Evolutionary conservation across 2,888 invertebrate species (phyloP), one percentile per base, ranked within the genome.

Genomic region (Eupithecia subumbrata): DNA sequence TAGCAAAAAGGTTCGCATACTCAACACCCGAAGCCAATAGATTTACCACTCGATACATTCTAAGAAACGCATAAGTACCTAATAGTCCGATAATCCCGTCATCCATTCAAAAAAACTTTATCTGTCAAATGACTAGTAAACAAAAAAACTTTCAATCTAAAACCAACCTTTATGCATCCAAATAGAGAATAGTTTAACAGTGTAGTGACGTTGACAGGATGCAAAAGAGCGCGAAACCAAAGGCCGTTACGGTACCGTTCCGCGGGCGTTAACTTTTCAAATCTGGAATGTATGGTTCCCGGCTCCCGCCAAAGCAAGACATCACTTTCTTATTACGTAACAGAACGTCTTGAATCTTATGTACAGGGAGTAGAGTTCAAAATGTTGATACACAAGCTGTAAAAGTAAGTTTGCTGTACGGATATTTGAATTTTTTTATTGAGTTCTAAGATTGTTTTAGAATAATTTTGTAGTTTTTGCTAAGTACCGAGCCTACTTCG

Each of bases 231-330:
- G 69, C 70, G 66, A 76, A 76, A 75, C 56, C 76, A 77, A 76
- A 75, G 78, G 48, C 68, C 82, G 87, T 90, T 90, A 89, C 82
- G 81, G 84, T 91, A 90, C 90, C 90, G 90, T 90, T 90, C 80
- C 75, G 88, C 82, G 87, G 81, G 83, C 87, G 87, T 82, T 84
- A 82, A 81, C 82, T 83, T 67, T 84, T 84, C 83, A 84, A 84
- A 82, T 82, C 80, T 81, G 81, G 81, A 82, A 82, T 82, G 82
- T 81, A 74, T 79, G 78, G 76, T 76, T 75, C 76, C 80, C 72
- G 78, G 74, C 74, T 79, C 79, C 79, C 79, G 78, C 79, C 79
- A 73, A 72, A 75, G 74, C 40, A 14, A 70, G 25, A 71, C 68
- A 75, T 37, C 71, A 64, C 64, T 71, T 63, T 71, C 67, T 71